Conservation (phyloP, 2,113 vertebrate species). For the Pagrus major region DNA sequence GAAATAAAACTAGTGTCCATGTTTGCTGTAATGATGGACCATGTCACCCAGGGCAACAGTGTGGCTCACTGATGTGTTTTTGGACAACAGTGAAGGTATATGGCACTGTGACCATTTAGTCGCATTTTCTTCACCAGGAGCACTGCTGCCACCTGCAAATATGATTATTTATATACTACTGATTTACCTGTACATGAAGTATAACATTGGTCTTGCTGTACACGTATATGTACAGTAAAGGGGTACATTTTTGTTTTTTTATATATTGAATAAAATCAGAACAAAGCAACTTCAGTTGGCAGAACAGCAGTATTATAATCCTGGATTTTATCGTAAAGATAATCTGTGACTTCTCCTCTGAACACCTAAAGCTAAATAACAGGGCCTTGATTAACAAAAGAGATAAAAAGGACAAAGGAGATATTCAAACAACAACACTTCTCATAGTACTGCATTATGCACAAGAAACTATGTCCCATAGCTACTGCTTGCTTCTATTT, state of each 20-base stretch:
- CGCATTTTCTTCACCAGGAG: too few relatives aligned
- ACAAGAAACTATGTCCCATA: conserved; percentile 55
- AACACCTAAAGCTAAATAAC: neutral
- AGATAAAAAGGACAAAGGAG: conserved; percentile 36
- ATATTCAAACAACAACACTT: conserved; percentile 40
- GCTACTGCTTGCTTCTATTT: conserved; percentile 65
- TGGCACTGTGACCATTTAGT: too few relatives aligned
- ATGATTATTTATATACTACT: too few relatives aligned
- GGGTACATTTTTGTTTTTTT: too few relatives aligned
- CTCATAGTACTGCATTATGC: conserved; percentile 61
- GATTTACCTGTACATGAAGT: neutral
- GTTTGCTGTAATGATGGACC: neutral
- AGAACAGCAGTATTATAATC: neutral
- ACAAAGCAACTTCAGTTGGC: neutral
- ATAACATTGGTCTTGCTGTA: neutral
- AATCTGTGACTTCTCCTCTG: conserved; percentile 1
- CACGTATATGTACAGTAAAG: neutral
- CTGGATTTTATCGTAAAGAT: conserved; percentile 4
- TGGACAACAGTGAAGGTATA: neutral
- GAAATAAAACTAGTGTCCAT: neutral
- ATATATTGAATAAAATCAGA: too few relatives aligned
- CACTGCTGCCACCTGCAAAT: too few relatives aligned
- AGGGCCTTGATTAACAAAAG: conserved; percentile 8
- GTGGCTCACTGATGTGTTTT: neutral
- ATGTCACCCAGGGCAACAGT: neutral